phyloP scores from a whole-genome alignment of 1,140 invertebrate genomes.

The Hylaeus volcanicus region DNA sequence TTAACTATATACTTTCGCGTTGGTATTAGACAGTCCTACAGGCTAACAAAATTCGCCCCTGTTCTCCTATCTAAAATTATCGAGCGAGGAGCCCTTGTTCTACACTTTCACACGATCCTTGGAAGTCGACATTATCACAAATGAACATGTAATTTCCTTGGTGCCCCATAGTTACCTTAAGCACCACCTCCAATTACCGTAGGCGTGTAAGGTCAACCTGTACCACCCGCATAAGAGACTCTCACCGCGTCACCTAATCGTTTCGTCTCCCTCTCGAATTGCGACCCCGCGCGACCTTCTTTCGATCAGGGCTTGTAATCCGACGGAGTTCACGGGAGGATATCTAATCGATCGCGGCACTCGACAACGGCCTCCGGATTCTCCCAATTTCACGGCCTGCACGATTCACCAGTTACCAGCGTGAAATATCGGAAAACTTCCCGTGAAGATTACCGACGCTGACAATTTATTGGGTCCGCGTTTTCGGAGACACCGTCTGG shows the following conservation, averaged over 20 bases:
- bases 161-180: too few relatives aligned
- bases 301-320: slow-evolving; percentile 46
- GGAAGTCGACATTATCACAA: too few relatives aligned
- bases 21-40: too few relatives aligned
- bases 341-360: slow-evolving; percentile 60
- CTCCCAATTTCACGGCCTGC: slow-evolving; percentile 46
- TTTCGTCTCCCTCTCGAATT: slow-evolving; percentile 29
- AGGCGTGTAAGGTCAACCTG: slow-evolving; percentile 5
- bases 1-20: too few relatives aligned
- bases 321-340: slow-evolving; percentile 40
- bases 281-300: slow-evolving; percentile 46
- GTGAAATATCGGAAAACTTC: slow-evolving; percentile 64
- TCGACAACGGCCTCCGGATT: slow-evolving; percentile 36
- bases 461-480: slow-evolving; percentile 53
- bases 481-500: slow-evolving; percentile 39
- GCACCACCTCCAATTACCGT: background rate
- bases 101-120: too few relatives aligned
- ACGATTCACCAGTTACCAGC: slow-evolving; percentile 58
- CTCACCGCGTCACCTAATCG: slow-evolving; percentile 47
- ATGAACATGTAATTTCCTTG: too few relatives aligned
- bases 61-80: too few relatives aligned
- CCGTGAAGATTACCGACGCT: slow-evolving; percentile 54
- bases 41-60: too few relatives aligned
- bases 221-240: slow-evolving; percentile 36
- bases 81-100: too few relatives aligned